phyloP scores from a whole-genome alignment of 2,888 invertebrate species.

The Noctua fimbriata region DNA sequence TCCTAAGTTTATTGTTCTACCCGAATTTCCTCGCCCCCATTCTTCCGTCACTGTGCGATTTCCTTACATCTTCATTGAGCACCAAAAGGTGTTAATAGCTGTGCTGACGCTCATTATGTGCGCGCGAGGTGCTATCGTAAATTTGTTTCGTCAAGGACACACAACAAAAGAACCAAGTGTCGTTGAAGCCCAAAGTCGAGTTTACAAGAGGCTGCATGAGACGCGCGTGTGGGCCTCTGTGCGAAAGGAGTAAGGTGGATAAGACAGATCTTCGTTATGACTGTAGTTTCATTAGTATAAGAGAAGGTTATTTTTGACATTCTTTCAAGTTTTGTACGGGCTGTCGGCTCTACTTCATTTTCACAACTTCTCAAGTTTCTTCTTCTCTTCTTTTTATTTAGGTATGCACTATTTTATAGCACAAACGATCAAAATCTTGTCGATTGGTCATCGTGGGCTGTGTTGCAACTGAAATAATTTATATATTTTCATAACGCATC shows the following conservation, averaged over 20 bases:
- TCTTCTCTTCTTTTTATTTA: not conserved
- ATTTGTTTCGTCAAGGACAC: slow-evolving; percentile 86
- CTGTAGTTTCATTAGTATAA: not conserved
- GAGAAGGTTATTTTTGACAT: not conserved
- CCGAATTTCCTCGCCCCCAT: slow-evolving; percentile 22
- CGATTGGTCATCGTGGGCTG: too few species aligned
- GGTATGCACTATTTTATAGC: not conserved
- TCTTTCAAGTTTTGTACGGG: not conserved
- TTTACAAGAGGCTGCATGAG: slow-evolving; percentile 87
- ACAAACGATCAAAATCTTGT: too few species aligned
- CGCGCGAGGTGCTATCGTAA: slow-evolving; percentile 84
- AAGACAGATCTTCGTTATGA: slow-evolving; percentile 33
- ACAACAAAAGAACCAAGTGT: slow-evolving; percentile 86
- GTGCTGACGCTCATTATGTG: slow-evolving; percentile 85
- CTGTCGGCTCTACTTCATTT: not conserved
- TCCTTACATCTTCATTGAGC: slow-evolving; percentile 83
- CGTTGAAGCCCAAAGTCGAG: slow-evolving; percentile 87
- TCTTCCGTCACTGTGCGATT: slow-evolving; percentile 39
- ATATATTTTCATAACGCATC: not conserved
- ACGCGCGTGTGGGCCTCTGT: slow-evolving; percentile 87
- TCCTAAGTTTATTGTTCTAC: slow-evolving; percentile 22
- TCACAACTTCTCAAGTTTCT: not conserved
- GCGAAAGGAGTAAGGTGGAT: slow-evolving; percentile 73
- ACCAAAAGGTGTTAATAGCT: slow-evolving; percentile 87
- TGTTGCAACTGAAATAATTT: too few species aligned